A percentile compares a stretch with the other conserved stretches of the same genome.
These are phyloP conservation scores for Gobius niger DNA, from an alignment of 2,113 vertebrate genomes.

Conservation along the genomic window DNA sequence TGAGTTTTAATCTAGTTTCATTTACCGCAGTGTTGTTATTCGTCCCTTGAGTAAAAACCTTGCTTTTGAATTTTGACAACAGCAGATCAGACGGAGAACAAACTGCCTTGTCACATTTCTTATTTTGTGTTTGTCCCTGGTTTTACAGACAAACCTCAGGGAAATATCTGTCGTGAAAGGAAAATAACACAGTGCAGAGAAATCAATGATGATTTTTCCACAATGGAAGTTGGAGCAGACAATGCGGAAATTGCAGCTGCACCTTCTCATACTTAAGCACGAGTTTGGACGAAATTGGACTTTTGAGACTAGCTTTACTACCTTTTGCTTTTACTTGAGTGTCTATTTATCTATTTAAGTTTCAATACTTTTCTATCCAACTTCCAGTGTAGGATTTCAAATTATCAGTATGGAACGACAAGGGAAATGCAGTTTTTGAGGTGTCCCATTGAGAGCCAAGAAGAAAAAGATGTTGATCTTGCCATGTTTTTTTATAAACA, in stretches of 20 bases:
- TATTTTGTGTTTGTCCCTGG: background rate
- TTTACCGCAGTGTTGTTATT: background rate
- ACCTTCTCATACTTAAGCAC: background rate
- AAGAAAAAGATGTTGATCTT: no score
- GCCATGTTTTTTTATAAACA: no score
- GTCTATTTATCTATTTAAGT: no score
- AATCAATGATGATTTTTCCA: background rate
- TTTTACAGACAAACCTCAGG: background rate
- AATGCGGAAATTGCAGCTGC: background rate
- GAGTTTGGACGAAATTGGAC: no score
- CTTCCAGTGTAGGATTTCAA: no score
- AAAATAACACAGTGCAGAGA: background rate
- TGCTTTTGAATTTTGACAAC: background rate
- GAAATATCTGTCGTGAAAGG: background rate
- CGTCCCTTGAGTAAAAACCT: background rate
- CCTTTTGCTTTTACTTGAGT: no score
- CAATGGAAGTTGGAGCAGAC: background rate
- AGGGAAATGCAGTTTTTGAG: no score
- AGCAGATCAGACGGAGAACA: background rate
- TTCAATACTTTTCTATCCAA: no score
- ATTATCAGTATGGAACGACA: no score
- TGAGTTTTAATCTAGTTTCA: background rate
- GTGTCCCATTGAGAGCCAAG: no score
- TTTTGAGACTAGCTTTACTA: no score
- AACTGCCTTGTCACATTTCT: conserved; percentile 1